Evolutionary conservation across 2,113 vertebrate genomes (phyloP).

Genomic region (Gobio gobio): DNA sequence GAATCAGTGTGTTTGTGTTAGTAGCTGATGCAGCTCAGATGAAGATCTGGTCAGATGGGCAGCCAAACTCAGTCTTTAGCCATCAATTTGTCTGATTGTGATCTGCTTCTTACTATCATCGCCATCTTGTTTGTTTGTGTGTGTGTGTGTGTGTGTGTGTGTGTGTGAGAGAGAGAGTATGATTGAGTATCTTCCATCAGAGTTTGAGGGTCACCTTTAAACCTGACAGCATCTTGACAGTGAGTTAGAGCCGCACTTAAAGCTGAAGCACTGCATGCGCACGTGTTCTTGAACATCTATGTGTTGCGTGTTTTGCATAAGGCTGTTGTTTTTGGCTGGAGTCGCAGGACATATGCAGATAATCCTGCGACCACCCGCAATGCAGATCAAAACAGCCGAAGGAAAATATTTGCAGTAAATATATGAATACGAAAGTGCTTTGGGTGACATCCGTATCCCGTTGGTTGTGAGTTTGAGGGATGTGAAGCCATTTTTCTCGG

Average conservation of each 20-base stretch:
- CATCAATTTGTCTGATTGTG: slow-evolving; percentile 15
- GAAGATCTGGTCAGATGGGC: neutral
- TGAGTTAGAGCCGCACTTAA: neutral
- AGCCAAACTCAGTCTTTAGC: neutral
- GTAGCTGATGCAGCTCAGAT: neutral
- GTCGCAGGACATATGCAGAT: slow-evolving; percentile 27
- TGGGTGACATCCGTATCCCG: neutral
- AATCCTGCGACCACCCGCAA: slow-evolving; percentile 37
- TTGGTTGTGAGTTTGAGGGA: neutral
- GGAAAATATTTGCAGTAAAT: slow-evolving; percentile 1
- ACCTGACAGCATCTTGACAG: neutral
- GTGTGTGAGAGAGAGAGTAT: neutral
- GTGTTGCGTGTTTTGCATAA: slow-evolving; percentile 11
- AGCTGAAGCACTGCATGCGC: neutral
- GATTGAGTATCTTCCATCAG: neutral
- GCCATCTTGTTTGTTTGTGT: neutral
- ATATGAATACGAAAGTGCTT: neutral
- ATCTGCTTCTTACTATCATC: slow-evolving; percentile 15
- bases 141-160: neutral
- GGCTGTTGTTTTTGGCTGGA: neutral
- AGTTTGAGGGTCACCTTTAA: slow-evolving; percentile 18
- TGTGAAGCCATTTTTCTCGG: neutral
- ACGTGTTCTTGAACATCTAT: neutral
- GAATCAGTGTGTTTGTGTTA: neutral
- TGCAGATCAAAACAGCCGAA: slow-evolving; percentile 9